Conservation (phyloP, 2,888 invertebrate species). For the Epirrhoe alternata region DNA sequence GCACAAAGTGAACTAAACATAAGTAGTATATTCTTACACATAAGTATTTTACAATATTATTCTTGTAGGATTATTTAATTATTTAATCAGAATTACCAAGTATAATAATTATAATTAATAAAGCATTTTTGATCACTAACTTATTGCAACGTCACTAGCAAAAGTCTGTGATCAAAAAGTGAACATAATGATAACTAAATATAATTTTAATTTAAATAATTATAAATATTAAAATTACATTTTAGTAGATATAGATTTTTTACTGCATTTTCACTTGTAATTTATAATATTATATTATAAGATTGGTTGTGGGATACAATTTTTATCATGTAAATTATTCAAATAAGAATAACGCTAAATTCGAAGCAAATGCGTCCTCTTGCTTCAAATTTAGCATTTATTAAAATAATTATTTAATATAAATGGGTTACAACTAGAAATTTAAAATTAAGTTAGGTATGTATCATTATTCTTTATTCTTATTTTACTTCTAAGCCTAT, state of each 20-base stretch:
- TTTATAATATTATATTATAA: constrained; percentile 6
- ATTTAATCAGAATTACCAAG: constrained; percentile 18
- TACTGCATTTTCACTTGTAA: constrained; percentile 75
- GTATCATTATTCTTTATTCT: no score
- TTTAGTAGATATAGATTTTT: constrained; percentile 49
- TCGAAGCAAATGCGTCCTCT: constrained; percentile 80
- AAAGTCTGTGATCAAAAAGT: background rate
- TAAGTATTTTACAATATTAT: background rate
- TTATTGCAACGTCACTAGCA: background rate
- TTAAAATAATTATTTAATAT: background rate
- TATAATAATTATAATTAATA: constrained; percentile 9
- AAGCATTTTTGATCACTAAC: background rate
- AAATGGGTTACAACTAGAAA: background rate
- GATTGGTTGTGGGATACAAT: constrained; percentile 6
- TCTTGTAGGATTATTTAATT: background rate
- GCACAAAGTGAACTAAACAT: constrained; percentile 67
- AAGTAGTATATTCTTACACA: background rate
- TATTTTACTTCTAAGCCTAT: background rate
- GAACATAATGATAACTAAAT: background rate
- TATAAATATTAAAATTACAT: constrained; percentile 3
- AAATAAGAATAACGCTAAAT: constrained; percentile 47
- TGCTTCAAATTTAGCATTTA: constrained; percentile 63
- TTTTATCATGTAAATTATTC: constrained; percentile 1
- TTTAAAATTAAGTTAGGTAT: background rate
- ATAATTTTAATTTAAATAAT: background rate